Conservation (phyloP, 1,140 invertebrate species). For the Ctenoplectra terminalis region DNA sequence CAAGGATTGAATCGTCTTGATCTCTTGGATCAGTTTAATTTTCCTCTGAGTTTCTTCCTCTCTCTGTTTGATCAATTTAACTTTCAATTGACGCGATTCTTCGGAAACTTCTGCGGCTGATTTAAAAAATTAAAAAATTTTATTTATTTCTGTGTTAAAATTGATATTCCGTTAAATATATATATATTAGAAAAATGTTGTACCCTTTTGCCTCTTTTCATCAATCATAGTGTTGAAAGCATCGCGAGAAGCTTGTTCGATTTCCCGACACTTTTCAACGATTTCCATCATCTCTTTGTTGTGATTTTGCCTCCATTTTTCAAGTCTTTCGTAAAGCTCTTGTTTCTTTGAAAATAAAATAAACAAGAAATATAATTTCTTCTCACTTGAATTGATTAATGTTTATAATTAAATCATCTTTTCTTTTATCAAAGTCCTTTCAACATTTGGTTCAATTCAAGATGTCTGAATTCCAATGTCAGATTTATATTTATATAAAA, state of each 20-base stretch:
- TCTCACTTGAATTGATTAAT: too few relatives aligned
- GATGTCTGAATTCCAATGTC: too few relatives aligned
- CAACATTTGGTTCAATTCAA: too few relatives aligned
- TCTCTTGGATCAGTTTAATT: slow-evolving; percentile 38
- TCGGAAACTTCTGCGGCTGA: slow-evolving; percentile 31
- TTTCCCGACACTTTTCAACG: slow-evolving; percentile 34
- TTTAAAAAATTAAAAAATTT: too few relatives aligned
- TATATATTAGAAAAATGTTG: background rate
- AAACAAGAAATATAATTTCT: too few relatives aligned
- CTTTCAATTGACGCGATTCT: slow-evolving; percentile 43
- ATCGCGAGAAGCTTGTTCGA: slow-evolving; percentile 26
- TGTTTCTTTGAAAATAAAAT: slow-evolving; percentile 26
- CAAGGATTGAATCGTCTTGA: slow-evolving; percentile 35
- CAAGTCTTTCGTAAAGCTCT: slow-evolving; percentile 41
- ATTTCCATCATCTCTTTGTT: slow-evolving; percentile 32
- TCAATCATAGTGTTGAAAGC: slow-evolving; percentile 47
- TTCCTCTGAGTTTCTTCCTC: slow-evolving; percentile 31
- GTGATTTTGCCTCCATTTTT: slow-evolving; percentile 23
- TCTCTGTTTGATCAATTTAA: slow-evolving; percentile 4
- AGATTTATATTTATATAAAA: too few relatives aligned
- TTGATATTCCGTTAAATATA: too few relatives aligned
- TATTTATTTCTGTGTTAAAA: too few relatives aligned
- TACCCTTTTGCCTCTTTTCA: slow-evolving; percentile 35
- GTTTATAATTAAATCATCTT: too few relatives aligned
- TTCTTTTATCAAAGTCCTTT: too few relatives aligned